Evolutionary conservation across 2,797 vertebrate genomes (phyloP), one percentile per base, ranked within the genome.

Genomic region (Meriones psammophilus): DNA sequence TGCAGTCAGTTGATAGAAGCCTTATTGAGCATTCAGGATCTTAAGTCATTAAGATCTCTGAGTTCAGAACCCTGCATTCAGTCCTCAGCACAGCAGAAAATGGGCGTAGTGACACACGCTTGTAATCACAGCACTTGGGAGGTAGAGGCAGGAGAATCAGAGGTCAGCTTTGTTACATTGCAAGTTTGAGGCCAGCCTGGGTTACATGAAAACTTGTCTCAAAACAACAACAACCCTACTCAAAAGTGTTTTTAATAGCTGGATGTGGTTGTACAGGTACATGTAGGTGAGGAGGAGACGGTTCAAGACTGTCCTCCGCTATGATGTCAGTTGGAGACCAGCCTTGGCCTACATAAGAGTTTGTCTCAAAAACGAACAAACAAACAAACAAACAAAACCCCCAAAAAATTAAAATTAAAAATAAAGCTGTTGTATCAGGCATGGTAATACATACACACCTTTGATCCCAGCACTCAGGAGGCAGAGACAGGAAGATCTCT

Each of bases 171-270:
- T 20, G 17, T 46, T 50, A 33, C 28, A 50, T 4, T 13, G 42
- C 15, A 64, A 84, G 58, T 66, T 68, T 8, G 9, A 69, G 42
- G 42, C 42, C 42, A 13, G 30, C 42, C 42, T 86, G 42, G 30
- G 42, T 42, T 69, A 50, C 42, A 68, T 54, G 18, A 69, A 66
- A 69, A 50, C 28, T 69, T 20, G 12, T 91, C 91, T 46, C 54
- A 84, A 95, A 85, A 95, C 81, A 36, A 42, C 58, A 83, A 7
- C n/a, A 81, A 8, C 36, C 36, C 58, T 81, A 89, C 86, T 79
- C 66, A 79, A 58, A 58, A 88, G 77, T 79, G 9, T 2, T 76
- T 92, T 94, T 91, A 24, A 68, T 54, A 86, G 12, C 20, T 69
- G 64, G 30, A 9, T 36, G 30, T 86, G 46, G 46, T n/a, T 3